Evolutionary conservation across 2,113 vertebrate species (phyloP), one percentile per base, ranked within the genome.

Genomic region (Natator depressus): DNA sequence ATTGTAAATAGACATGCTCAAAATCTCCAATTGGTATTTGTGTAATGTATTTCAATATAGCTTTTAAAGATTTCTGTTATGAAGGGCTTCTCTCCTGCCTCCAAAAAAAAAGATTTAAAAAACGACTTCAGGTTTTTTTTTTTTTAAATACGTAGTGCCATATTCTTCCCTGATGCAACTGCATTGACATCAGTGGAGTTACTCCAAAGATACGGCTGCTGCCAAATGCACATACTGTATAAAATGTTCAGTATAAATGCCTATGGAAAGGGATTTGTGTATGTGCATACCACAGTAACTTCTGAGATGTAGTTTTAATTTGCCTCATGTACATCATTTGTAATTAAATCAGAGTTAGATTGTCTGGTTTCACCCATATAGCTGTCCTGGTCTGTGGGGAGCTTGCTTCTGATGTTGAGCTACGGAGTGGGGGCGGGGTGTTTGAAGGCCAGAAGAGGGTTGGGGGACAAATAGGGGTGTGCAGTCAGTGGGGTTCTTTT

Each of bases 241-340:
- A 6, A 35, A 31, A 89, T 84, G 38, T 88, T 90, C 59, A 91
- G 55, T 84, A 81, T 91, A 94, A 38, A 82, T 94, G 38, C 47
- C 80, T 89, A 0, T 86, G 50, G 81, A 94, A 93, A 72, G 51
- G 69, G 84, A 95, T 94, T 76, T 86, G 51, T 93, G 76, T 84
- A 50, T 49, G 20, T 82, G 84, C 76, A 51, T 96, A 89, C 94
- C 93, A 0, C 0, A 88, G 80, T 49, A 86, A 81, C 53, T 83
- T 93, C 81, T 0, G 38, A 89, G 90, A 78, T 11, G 5, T 53
- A 86, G 22, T 85, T 92, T 62, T 94, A 88, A 89, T 92, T 94
- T 90, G 35, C 80, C 90, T 53, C 85, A 82, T 22, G 17, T 38
- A 75, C 65, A 38, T 72, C 16, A 20, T 10, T 29, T 62, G 59